Evolutionary conservation across 2,888 invertebrate genomes (phyloP).

Genomic region (Dorcus hopei): DNA sequence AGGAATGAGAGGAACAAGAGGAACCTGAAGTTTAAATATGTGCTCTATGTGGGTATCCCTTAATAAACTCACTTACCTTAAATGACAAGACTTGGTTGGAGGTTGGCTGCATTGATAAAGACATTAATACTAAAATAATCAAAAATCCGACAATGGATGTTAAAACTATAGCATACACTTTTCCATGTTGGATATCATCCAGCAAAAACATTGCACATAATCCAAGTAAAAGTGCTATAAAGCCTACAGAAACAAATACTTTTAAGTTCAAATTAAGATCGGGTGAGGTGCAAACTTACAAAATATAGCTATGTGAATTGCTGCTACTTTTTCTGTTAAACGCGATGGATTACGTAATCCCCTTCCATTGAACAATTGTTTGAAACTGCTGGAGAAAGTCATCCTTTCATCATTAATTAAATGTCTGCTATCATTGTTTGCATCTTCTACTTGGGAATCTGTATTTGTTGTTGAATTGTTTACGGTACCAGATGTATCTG

Average conservation of each 20-base stretch:
- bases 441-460: neutral
- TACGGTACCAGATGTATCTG: too few species aligned
- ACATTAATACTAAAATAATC: slow-evolving; percentile 50
- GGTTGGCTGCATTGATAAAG: slow-evolving; percentile 61
- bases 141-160: slow-evolving; percentile 33
- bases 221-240: slow-evolving; percentile 36
- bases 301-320: slow-evolving; percentile 51
- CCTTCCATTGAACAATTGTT: neutral
- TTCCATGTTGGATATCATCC: slow-evolving; percentile 42
- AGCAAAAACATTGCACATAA: slow-evolving; percentile 39
- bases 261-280: neutral
- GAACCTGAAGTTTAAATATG: slow-evolving; percentile 61
- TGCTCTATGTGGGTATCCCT: neutral
- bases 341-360: slow-evolving; percentile 45
- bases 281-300: slow-evolving; percentile 43
- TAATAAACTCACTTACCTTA: slow-evolving; percentile 48
- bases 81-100: slow-evolving; percentile 62
- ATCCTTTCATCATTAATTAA: neutral
- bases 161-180: slow-evolving; percentile 40
- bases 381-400: neutral
- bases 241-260: neutral
- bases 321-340: slow-evolving; percentile 51
- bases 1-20: slow-evolving; percentile 78
- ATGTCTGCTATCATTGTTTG: neutral
- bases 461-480: too few species aligned